phyloP scores from a whole-genome alignment of 2,113 vertebrate genomes.

The Charina bottae region DNA sequence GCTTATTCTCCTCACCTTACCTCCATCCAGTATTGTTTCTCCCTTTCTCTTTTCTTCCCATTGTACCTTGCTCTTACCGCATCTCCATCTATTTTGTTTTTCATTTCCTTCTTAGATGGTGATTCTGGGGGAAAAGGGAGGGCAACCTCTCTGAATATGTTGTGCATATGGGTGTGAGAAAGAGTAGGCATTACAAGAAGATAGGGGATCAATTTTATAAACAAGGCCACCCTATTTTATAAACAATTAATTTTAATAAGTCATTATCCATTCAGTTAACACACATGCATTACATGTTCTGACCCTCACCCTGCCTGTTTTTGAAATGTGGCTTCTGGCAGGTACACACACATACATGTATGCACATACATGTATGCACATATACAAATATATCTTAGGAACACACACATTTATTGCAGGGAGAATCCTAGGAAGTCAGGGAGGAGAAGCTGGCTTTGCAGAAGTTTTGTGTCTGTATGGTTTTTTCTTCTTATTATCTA shows the following conservation, averaged over 20 bases:
- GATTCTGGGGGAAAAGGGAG: background rate
- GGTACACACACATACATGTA: background rate
- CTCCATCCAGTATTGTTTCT: background rate
- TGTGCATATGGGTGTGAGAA: background rate
- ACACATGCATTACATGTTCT: background rate
- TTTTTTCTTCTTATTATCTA: too few relatives aligned
- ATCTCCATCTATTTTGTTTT: background rate
- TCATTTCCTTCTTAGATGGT: background rate
- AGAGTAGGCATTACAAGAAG: background rate
- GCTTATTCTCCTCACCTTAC: background rate
- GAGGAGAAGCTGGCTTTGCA: too few relatives aligned
- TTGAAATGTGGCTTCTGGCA: background rate
- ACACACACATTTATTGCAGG: too few relatives aligned
- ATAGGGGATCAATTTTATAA: background rate
- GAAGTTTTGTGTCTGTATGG: too few relatives aligned
- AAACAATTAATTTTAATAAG: background rate
- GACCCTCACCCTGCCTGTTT: background rate
- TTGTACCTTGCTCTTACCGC: background rate
- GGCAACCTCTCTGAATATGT: background rate
- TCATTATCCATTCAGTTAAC: background rate
- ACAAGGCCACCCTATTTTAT: background rate
- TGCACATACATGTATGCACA: background rate
- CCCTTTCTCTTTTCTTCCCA: background rate
- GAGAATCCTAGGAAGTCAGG: too few relatives aligned
- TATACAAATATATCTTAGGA: too few relatives aligned